Percentiles rank a stretch among this genome's conserved stretches.
Conservation (phyloP, 1,140 invertebrate genomes). For the Leptinotarsa lineolata region DNA sequence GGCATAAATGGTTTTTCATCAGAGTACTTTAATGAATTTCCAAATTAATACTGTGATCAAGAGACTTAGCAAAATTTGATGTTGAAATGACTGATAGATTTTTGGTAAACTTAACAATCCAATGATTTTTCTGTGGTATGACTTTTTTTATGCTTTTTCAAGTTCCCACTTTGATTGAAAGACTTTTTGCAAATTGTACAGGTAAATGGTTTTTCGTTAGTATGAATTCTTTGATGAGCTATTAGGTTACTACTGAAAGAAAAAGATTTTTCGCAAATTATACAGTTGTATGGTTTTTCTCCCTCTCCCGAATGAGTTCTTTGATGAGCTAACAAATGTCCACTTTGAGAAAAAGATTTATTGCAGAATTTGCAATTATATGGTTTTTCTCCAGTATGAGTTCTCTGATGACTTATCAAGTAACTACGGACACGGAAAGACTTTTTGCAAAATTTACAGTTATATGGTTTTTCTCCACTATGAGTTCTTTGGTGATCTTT, state of each 20-base stretch:
- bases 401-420: conserved; percentile 11
- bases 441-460: conserved; percentile 68
- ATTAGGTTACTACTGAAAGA: too few relatives aligned
- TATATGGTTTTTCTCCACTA: conserved; percentile 74
- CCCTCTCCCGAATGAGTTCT: conserved; percentile 68
- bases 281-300: conserved; percentile 71
- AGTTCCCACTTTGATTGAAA: not conserved
- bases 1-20: too few relatives aligned
- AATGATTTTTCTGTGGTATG: not conserved
- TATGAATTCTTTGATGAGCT: too few relatives aligned
- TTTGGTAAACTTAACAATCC: not conserved
- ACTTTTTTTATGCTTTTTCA: too few relatives aligned
- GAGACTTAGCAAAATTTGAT: too few relatives aligned
- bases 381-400: conserved; percentile 38
- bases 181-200: conserved; percentile 60
- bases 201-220: conserved; percentile 46
- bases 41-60: too few relatives aligned
- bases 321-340: conserved; percentile 68
- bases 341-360: not conserved
- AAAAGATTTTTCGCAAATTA: too few relatives aligned
- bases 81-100: too few relatives aligned
- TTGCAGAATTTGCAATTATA: conserved; percentile 35
- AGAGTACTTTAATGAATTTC: too few relatives aligned
- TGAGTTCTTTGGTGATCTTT: conserved; percentile 75
- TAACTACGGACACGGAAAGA: conserved; percentile 29